A percentile compares a stretch with the other conserved stretches of the same genome.
phyloP scores from a whole-genome alignment of 2,888 invertebrate species.

The Tenthredo livida region DNA sequence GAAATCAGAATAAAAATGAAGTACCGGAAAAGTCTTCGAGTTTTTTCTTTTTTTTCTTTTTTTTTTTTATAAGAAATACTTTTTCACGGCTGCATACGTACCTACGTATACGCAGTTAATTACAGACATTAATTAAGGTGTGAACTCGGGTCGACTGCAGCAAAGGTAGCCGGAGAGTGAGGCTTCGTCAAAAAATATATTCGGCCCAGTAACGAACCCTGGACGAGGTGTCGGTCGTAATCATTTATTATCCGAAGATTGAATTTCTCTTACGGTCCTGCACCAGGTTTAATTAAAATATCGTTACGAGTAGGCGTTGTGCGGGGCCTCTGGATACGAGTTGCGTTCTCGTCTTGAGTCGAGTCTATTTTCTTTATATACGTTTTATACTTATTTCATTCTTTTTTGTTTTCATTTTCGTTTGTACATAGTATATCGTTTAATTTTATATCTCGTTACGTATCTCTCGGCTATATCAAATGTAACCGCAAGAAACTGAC shows the following conservation, averaged over 20 bases:
- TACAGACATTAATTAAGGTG: constrained; percentile 42
- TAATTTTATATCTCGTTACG: background rate
- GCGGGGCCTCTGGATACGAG: constrained; percentile 51
- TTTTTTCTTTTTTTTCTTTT: too few relatives aligned
- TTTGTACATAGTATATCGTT: background rate
- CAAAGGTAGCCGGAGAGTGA: background rate
- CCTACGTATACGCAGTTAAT: constrained; percentile 25
- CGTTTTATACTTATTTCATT: background rate
- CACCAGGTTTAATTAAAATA: constrained; percentile 78
- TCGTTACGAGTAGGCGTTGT: constrained; percentile 78
- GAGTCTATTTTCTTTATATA: constrained; percentile 20
- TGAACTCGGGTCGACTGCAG: background rate
- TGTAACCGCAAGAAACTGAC: background rate
- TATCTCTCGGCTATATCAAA: background rate
- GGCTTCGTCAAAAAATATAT: constrained; percentile 29
- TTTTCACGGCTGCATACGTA: background rate
- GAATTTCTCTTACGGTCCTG: constrained; percentile 76
- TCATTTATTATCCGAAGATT: constrained; percentile 79
- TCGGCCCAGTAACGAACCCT: constrained; percentile 53
- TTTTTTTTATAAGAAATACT: background rate
- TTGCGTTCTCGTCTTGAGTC: background rate
- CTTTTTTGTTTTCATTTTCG: background rate
- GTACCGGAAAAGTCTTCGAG: background rate
- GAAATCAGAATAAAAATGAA: background rate
- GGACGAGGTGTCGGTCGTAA: constrained; percentile 76